Percentiles rank a stretch among this genome's conserved stretches.
Conservation (phyloP, 2,888 invertebrate species). For the Oscheius sp. region DNA sequence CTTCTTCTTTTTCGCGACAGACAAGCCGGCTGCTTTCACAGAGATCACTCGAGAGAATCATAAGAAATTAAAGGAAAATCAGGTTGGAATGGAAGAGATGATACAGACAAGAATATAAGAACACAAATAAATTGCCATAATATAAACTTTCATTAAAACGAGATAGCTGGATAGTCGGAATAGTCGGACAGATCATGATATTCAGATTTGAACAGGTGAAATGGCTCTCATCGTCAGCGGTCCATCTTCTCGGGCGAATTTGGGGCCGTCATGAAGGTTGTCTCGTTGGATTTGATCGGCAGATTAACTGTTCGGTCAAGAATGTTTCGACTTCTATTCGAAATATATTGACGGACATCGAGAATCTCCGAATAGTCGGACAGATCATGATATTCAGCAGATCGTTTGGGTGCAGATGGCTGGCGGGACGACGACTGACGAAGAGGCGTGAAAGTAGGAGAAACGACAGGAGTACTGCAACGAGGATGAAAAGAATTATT, state of each 20-base stretch:
- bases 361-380: slow-evolving; percentile 6
- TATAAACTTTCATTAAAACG: background rate
- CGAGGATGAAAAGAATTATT: background rate
- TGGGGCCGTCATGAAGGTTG: slow-evolving; percentile 4
- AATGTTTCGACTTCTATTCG: background rate
- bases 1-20: slow-evolving; percentile 55
- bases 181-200: no score
- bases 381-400: background rate
- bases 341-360: slow-evolving; percentile 4
- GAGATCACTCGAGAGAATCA: slow-evolving; percentile 43
- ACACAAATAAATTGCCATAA: no score
- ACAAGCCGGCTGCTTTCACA: slow-evolving; percentile 55
- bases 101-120: background rate
- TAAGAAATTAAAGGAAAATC: slow-evolving; percentile 35
- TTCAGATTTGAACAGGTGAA: no score
- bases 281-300: background rate
- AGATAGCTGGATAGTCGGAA: no score
- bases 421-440: background rate
- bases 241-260: no score
- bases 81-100: background rate
- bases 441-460: background rate
- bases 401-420: background rate
- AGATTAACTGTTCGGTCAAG: background rate
- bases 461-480: background rate
- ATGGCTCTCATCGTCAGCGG: no score